Conservation (phyloP, 1,140 invertebrate genomes). For the Carcinoscorpius rotundicauda region DNA sequence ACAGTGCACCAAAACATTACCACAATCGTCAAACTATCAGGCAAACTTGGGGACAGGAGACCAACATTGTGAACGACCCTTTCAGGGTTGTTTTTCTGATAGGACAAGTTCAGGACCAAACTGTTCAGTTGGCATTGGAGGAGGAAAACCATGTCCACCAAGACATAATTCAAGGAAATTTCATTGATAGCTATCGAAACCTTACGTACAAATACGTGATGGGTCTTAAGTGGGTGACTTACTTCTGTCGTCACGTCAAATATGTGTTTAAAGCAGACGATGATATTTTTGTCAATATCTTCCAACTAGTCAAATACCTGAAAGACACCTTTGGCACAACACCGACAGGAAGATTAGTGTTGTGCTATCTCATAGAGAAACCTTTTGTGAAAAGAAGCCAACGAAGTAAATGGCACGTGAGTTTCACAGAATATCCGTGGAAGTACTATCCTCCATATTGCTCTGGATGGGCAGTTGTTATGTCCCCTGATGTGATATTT, state of each 20-base stretch:
- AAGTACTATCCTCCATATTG: constrained; percentile 35
- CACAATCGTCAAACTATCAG: constrained; percentile 36
- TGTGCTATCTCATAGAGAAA: constrained; percentile 17
- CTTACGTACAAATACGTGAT: constrained; percentile 77
- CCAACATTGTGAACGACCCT: constrained; percentile 16
- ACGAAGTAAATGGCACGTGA: constrained; percentile 32
- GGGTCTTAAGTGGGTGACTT: constrained; percentile 61
- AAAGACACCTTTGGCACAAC: constrained; percentile 19
- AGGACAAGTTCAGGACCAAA: constrained; percentile 12
- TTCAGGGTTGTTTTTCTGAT: constrained; percentile 29
- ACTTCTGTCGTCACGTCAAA: constrained; percentile 46
- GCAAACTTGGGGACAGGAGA: constrained; percentile 26
- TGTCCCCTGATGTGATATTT: constrained; percentile 29
- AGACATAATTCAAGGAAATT: constrained; percentile 43
- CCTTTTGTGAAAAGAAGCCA: constrained; percentile 18
- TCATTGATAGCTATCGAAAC: constrained; percentile 65
- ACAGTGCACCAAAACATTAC: constrained; percentile 33
- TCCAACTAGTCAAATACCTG: constrained; percentile 48
- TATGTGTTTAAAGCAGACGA: constrained; percentile 74
- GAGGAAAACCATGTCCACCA: constrained; percentile 25
- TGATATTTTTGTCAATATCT: constrained; percentile 59
- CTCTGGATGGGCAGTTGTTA: constrained; percentile 33
- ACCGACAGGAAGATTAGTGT: constrained; percentile 12
- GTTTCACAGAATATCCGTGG: constrained; percentile 28
- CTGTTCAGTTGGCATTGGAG: constrained; percentile 11